These are phyloP conservation scores for Agrotis clavis DNA, from an alignment of 2,888 invertebrate genomes.

Conservation along the genomic window DNA sequence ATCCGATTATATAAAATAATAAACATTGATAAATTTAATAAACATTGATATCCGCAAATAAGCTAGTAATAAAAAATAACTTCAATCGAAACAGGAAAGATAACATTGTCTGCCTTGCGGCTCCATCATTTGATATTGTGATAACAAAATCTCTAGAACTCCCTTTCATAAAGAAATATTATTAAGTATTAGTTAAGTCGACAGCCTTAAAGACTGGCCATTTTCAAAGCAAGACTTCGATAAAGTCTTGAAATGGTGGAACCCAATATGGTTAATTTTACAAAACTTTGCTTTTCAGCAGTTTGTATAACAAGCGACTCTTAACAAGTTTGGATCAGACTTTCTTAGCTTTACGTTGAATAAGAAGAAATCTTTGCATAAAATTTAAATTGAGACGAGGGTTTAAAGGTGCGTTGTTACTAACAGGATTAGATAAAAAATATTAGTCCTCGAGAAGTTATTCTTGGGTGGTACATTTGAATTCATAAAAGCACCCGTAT, in stretches of 20 bases:
- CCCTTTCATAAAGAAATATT: neutral
- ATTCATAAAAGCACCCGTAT: neutral
- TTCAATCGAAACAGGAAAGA: no score
- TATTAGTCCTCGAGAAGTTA: no score
- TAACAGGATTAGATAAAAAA: neutral
- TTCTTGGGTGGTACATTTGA: neutral
- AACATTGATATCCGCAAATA: no score
- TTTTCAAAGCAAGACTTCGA: neutral
- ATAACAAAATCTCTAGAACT: neutral
- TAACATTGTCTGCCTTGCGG: no score
- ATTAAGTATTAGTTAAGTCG: neutral
- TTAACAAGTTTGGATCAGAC: conserved; percentile 11
- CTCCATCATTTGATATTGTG: neutral
- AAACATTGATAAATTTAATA: no score
- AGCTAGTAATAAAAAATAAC: no score
- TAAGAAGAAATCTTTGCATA: conserved; percentile 15
- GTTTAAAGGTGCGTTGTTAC: neutral
- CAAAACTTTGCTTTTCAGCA: conserved; percentile 13
- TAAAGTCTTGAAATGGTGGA: conserved; percentile 7
- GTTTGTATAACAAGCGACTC: conserved; percentile 25
- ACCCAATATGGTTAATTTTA: conserved; percentile 17
- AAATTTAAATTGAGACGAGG: conserved; percentile 12
- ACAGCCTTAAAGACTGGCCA: neutral
- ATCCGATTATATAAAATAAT: no score
- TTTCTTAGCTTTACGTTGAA: conserved; percentile 6